Evolutionary conservation across 2,113 vertebrate species (phyloP).

Genomic region (Prietella phreatophila): DNA sequence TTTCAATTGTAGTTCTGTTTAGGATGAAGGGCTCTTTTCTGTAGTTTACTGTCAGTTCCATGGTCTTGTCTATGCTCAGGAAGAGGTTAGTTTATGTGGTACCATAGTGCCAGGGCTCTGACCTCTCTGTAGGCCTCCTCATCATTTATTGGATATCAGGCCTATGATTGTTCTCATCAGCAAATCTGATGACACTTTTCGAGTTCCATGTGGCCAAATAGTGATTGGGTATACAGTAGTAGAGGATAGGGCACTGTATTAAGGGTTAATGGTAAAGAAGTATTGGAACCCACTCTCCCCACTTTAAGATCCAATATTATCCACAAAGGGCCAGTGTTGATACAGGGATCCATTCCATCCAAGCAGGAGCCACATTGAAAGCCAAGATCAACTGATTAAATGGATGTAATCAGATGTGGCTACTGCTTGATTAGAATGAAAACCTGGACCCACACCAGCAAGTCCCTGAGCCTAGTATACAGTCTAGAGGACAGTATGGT

Average conservation of each 20-base stretch:
- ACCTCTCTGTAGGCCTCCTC: neutral
- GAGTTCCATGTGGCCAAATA: too few relatives aligned
- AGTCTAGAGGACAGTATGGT: neutral
- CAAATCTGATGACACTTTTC: too few relatives aligned
- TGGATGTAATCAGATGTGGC: neutral
- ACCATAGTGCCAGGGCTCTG: neutral
- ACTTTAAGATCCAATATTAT: too few relatives aligned
- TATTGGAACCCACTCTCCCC: too few relatives aligned
- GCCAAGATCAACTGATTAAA: neutral
- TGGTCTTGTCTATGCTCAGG: neutral
- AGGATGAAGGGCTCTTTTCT: too few relatives aligned
- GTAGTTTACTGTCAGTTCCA: too few relatives aligned
- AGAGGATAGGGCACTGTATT: too few relatives aligned
- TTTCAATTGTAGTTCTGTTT: too few relatives aligned
- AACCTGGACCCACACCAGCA: neutral
- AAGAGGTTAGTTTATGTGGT: neutral
- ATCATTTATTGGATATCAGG: neutral
- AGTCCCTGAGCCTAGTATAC: neutral
- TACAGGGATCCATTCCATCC: neutral
- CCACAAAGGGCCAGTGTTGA: neutral
- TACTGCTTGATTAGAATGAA: neutral
- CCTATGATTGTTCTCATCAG: too few relatives aligned
- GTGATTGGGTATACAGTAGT: too few relatives aligned
- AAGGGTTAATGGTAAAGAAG: too few relatives aligned
- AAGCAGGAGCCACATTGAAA: neutral